Evolutionary conservation across 1,140 invertebrate species (phyloP), one percentile per base, ranked within the genome.

Genomic region (Drosophila nigromelanica): DNA sequence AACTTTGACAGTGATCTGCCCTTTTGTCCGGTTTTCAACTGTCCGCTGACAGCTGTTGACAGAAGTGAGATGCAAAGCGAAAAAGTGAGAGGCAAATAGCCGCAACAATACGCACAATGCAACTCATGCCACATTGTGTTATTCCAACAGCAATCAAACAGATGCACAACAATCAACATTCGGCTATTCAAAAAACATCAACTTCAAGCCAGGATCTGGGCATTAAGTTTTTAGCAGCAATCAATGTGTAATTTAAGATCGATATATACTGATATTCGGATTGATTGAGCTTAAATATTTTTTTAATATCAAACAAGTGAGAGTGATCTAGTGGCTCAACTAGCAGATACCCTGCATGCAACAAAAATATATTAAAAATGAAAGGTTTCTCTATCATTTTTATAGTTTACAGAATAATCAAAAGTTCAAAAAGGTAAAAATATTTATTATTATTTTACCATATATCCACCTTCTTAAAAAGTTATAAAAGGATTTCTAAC

Each of bases 61-160:
- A 73, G 63, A 73, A 59, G 24, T 47, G 70, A 50, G 68, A 70
- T 55, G 60, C 50, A 63, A 48, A 47, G 50, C 39, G 61, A 30
- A 10, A 58, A 27, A 24, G 54, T 11, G 43, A 55, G 51, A 50
- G 68, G 7, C 50, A 48, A 30, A 52, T 27, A 51, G 50, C 40
- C 50, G 18, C 12, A 54, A 11, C 10, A n/a, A 47, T 56, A 56
- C 52, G 35, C 52, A 56, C 37, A 48, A 67, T 72, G 69, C 69
- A 72, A 72, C 55, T 68, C 70, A 68, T 73, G 70, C 63, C 70
- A 60, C 61, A 67, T 66, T 72, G 69, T 59, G 10, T 59, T 62
- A 62, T 61, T 30, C 54, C 33, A 39, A 54, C 12, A 45, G 15
- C 48, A 24, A 68, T 73, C 64, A 61, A 68, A 73, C 70, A 73